phyloP scores from a whole-genome alignment of 2,113 vertebrate species.

The Gopherus flavomarginatus region DNA sequence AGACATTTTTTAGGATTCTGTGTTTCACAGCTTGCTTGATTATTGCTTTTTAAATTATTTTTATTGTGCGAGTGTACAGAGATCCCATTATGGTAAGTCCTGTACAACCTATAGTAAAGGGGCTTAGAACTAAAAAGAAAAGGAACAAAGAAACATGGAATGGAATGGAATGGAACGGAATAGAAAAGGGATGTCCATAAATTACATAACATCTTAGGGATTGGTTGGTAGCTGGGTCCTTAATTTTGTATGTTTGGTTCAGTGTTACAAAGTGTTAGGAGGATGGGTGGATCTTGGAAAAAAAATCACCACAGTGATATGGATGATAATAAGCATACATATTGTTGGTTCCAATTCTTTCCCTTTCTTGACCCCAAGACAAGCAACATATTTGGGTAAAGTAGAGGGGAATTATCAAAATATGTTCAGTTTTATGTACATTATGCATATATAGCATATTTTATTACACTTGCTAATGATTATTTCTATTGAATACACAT shows the following conservation, averaged over 20 bases:
- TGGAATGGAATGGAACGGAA: not conserved
- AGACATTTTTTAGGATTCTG: not conserved
- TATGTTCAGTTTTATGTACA: not conserved
- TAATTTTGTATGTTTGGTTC: not conserved
- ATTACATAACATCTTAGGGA: not conserved
- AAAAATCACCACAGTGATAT: not conserved
- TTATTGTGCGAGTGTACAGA: not conserved
- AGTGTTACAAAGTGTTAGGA: not conserved
- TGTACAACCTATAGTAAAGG: not conserved
- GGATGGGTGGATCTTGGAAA: not conserved
- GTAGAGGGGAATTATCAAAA: not conserved
- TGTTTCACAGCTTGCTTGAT: not conserved
- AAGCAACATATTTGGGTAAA: not conserved
- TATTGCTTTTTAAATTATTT: not conserved
- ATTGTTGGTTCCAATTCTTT: not conserved
- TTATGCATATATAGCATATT: not conserved
- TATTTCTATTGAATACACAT: not conserved
- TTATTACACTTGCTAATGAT: not conserved
- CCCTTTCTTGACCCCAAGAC: not conserved
- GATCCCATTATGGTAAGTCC: rapidly evolving
- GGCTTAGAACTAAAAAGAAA: not conserved
- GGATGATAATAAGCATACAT: not conserved
- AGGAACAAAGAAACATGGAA: rapidly evolving
- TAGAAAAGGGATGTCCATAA: not conserved
- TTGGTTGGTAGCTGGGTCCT: not conserved